Evolutionary conservation across 2,113 vertebrate species (phyloP), one percentile per base, ranked within the genome.

Genomic region (Hemibagrus wyckioides): DNA sequence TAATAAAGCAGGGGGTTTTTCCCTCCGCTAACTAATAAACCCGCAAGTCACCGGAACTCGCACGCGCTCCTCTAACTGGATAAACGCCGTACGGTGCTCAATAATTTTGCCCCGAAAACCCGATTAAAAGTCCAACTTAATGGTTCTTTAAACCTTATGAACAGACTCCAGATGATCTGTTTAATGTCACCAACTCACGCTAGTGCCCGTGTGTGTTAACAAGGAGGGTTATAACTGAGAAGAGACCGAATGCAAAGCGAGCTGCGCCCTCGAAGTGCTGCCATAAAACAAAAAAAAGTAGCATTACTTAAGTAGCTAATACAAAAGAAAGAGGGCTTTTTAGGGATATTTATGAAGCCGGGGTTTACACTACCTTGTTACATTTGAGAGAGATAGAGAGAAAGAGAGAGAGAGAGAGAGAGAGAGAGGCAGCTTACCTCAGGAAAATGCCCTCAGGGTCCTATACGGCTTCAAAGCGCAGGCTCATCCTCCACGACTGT

Each of bases 381-480:
- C 41, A 10, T 80, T 30, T 84, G 81, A 59, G 57, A 61, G 57
- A 61, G 63, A 67, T n/a, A 67, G n/a, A 33, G 33, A 48, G 71
- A 50, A 25, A 80, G 14, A 54, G 76, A 56, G 77, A 36, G 50
- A 80, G 17, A 39, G 79, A 77, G 75, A 77, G 75, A 79, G 76
- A 79, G 76, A 79, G 23, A 41, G 54, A 28, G 79, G 14, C 8
- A 10, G 63, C 84, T 88, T 88, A 90, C 89, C 89, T 88, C 80
- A 1, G 61, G 80, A 83, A 80, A 82, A 65, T 85, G 79, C 83
- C 89, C 89, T 79, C 80, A 63, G 86, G 89, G 82, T 85, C 89
- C 59, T 85, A 83, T 73, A 80, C 80, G 67, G 89, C 89, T 87
- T 86, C 80, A 88, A 77, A 89, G 88, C 85, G 82, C 88, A 85